Base-by-base conservation (phyloP, 2,888 invertebrate genomes). In the Lasioglossum zephyrum region DNA sequence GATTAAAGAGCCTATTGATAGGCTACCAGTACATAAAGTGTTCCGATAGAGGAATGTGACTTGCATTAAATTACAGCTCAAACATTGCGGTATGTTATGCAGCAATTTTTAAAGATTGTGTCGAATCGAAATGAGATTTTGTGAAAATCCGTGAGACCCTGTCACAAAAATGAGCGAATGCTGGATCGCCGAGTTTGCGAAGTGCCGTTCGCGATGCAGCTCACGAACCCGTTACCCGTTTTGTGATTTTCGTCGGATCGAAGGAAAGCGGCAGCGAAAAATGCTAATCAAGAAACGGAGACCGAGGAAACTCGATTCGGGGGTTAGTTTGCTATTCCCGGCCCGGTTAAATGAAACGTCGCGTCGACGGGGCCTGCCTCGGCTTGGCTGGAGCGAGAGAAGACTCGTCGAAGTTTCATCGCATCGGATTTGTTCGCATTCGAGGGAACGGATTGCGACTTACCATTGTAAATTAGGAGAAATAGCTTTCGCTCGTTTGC, bases 231-330 rank as follows among this genome's bases (percentile, higher is more conserved):
- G 81, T 76, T 75, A 76, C 57, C 47, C 80, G 66, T 78, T 60
- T 80, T 63, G 75, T 39, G 85, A 80, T 77, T 80, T 79, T 75
- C 69, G 66, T 74, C 47, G 73, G 72, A 79, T 77, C 44, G 47
- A 13, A 36, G 69, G 66, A 73, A 63, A 57, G 73, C 57, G 60
- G 53, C 41, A 31, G 16, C 77, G 60, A 73, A 84, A 84, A 82
- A 84, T 84, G 84, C 63, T 84, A 84, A 84, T 82, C 63, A 69
- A 77, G 82, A 82, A 82, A 44, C 73, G 82, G 60, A 73, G 76
- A 80, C 39, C 36, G 44, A 44, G 73, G 36, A 77, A 77, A 73
- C 77, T 77, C 82, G 77, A 57, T 73, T 60, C 69, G 60, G 44
- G 73, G 70, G 85, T 80, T 85, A 69, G 85, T 76, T 87, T 79